A percentile compares a stretch with the other conserved stretches of the same genome.
phyloP scores from a whole-genome alignment of 1,140 invertebrate genomes.

The Psix sp. region DNA sequence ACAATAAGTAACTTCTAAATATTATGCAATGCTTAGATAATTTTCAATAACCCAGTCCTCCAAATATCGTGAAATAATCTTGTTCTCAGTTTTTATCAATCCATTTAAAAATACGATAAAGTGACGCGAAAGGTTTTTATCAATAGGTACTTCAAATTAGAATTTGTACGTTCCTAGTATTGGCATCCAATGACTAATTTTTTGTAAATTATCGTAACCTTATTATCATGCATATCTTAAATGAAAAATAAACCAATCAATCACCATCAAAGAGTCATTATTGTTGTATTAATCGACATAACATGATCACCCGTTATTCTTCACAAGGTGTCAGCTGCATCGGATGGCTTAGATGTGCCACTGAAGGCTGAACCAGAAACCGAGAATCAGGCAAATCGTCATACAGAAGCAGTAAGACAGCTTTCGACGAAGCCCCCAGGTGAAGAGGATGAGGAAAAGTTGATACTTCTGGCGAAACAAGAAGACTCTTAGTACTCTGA shows the following conservation, averaged over 20 bases:
- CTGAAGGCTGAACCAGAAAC: conserved; percentile 58
- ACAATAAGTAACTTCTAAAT: no score
- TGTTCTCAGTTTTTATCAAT: no score
- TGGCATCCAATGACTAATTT: no score
- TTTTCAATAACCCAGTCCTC: no score
- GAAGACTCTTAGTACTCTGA: conserved; percentile 71
- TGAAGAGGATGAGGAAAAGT: conserved; percentile 66
- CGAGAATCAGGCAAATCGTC: conserved; percentile 58
- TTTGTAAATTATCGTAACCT: background rate
- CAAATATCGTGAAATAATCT: no score
- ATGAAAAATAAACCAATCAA: background rate
- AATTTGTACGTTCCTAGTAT: no score
- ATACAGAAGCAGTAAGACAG: conserved; percentile 56
- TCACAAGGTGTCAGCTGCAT: conserved; percentile 38
- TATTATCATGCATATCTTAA: background rate
- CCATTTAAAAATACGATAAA: no score
- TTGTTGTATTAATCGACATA: conserved; percentile 26
- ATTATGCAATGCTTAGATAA: no score
- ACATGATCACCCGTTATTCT: conserved; percentile 36
- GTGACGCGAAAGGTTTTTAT: no score
- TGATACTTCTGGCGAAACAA: conserved; percentile 66
- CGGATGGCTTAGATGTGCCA: conserved; percentile 54
- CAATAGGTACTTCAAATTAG: no score
- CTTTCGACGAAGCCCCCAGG: conserved; percentile 57
- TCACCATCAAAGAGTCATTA: background rate